These are phyloP conservation scores for Ammodytes dubius DNA, from an alignment of 2,113 vertebrate species.

Conservation along the genomic window DNA sequence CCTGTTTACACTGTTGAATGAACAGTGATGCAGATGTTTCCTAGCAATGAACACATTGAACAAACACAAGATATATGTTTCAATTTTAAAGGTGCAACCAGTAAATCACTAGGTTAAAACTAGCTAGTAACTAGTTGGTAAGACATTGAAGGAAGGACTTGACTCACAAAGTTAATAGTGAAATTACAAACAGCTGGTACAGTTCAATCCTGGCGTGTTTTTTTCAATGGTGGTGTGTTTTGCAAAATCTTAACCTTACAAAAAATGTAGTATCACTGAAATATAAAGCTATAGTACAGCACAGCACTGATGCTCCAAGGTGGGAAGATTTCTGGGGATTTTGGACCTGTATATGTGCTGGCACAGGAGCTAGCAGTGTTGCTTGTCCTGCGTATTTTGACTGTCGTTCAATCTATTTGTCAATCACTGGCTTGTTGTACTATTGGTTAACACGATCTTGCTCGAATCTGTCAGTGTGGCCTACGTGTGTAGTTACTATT, in stretches of 20 bases:
- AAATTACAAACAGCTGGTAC: not conserved
- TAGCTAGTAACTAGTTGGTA: not conserved
- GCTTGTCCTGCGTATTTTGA: not conserved
- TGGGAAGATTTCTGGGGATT: not conserved
- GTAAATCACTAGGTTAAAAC: not conserved
- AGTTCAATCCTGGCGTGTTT: not conserved
- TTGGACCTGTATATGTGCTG: not conserved
- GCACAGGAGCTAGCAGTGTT: not conserved
- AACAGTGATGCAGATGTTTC: not conserved
- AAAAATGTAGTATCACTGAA: not conserved
- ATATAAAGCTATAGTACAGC: not conserved
- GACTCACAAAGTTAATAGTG: not conserved
- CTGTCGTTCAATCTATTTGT: conserved; percentile 9
- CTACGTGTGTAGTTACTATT: not conserved
- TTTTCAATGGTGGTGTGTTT: not conserved
- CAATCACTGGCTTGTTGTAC: not conserved
- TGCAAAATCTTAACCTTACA: not conserved
- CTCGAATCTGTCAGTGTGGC: not conserved
- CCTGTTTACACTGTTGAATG: not conserved
- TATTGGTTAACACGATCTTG: not conserved
- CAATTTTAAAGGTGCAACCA: not conserved
- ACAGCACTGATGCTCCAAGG: not conserved
- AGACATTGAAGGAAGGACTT: not conserved
- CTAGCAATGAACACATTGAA: not conserved
- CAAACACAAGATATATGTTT: too few species aligned